Percentiles rank a stretch among this genome's conserved stretches.
phyloP scores from a whole-genome alignment of 2,113 vertebrate genomes.

The Onychorhynchus coronatus region DNA sequence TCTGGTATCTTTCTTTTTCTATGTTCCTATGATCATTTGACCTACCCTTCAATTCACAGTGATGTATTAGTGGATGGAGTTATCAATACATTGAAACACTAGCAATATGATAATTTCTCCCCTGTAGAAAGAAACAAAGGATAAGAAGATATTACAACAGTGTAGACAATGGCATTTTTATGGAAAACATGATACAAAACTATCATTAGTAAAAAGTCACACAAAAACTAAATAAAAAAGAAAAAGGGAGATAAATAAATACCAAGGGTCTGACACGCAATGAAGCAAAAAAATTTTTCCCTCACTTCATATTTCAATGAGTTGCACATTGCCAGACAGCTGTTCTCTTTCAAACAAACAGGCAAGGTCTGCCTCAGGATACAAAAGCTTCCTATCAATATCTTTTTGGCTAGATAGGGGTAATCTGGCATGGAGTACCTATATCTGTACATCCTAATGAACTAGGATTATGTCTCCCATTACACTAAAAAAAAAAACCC shows the following conservation, averaged over 20 bases:
- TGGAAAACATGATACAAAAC: not conserved
- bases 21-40: not conserved
- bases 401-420: not conserved
- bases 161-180: not conserved
- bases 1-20: not conserved
- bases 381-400: not conserved
- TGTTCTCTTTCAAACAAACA: conserved; percentile 28
- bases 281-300: not conserved
- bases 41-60: not conserved
- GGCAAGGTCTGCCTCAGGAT: not conserved
- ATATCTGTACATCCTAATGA: not conserved
- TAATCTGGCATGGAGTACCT: not conserved
- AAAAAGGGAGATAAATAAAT: not conserved
- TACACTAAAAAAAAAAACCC: not conserved
- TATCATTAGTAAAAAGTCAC: not conserved
- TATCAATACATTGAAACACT: not conserved
- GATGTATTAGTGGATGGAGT: not conserved
- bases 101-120: not conserved
- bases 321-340: conserved; percentile 9
- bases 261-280: not conserved
- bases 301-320: not conserved
- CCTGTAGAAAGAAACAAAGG: not conserved
- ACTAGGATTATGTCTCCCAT: not conserved
- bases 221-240: not conserved
- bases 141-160: not conserved